Conservation (phyloP, 2,888 invertebrate species). For the Ichneumoninae sp. region DNA sequence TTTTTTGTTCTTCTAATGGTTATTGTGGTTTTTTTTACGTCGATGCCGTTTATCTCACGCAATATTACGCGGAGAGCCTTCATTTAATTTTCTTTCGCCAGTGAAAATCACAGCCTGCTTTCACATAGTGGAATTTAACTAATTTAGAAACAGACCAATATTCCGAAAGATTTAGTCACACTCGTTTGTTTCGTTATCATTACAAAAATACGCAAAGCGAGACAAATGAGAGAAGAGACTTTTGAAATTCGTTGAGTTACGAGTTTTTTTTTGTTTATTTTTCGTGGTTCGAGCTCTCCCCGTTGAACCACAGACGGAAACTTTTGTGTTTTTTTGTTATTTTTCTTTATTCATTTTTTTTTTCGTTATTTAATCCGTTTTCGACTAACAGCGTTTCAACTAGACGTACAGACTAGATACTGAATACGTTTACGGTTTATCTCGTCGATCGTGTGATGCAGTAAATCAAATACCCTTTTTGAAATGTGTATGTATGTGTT, state of each 20-base stretch:
- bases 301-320: conserved; percentile 64
- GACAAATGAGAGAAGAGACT: conserved; percentile 47
- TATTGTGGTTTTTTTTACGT: background rate
- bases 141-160: conserved; percentile 53
- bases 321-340: conserved; percentile 27
- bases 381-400: conserved; percentile 76
- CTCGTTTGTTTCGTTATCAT: conserved; percentile 40
- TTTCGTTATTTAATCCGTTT: conserved; percentile 33
- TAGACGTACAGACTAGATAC: conserved; percentile 80
- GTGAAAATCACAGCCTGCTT: conserved; percentile 58
- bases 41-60: conserved; percentile 29
- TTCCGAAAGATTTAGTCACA: conserved; percentile 28
- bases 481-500: conserved; percentile 19
- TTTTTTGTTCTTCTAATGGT: conserved; percentile 16
- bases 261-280: conserved; percentile 68
- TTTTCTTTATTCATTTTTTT: conserved; percentile 17
- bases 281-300: conserved; percentile 60
- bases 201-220: conserved; percentile 66
- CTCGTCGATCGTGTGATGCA: conserved; percentile 1
- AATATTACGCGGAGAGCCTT: conserved; percentile 55
- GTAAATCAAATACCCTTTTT: conserved; percentile 29
- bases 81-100: conserved; percentile 5
- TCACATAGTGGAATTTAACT: conserved; percentile 51
- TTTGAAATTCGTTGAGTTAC: conserved; percentile 68
- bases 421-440: conserved; percentile 80